These are phyloP conservation scores for Tor tambroides DNA, from an alignment of 2,113 vertebrate species.

Conservation along the genomic window DNA sequence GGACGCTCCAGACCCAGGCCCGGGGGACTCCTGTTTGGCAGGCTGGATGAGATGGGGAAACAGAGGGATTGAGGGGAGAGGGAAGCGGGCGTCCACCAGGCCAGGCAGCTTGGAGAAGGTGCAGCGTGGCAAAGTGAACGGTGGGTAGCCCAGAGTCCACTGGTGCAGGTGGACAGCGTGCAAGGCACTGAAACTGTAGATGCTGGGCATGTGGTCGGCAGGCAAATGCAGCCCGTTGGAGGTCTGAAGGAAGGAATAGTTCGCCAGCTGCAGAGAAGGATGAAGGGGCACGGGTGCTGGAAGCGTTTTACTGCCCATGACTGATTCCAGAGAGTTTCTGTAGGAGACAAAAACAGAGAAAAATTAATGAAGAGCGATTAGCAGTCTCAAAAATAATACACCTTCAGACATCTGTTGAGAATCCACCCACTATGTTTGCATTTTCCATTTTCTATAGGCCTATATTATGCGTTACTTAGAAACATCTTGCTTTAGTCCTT, in stretches of 20 bases:
- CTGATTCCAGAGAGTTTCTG: constrained; percentile 39
- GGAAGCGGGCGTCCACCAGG: constrained; percentile 84
- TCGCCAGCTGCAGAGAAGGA: constrained; percentile 93
- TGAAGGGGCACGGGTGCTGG: constrained; percentile 95
- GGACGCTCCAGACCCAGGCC: constrained; percentile 28
- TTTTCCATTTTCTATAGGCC: not conserved
- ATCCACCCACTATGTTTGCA: not conserved
- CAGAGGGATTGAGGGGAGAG: constrained; percentile 86
- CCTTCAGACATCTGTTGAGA: not conserved
- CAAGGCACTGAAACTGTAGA: constrained; percentile 94
- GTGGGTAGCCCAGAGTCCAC: constrained; percentile 95
- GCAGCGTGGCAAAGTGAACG: constrained; percentile 87
- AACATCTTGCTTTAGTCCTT: constrained; percentile 11
- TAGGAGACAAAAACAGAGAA: constrained; percentile 35
- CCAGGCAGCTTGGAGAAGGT: constrained; percentile 90
- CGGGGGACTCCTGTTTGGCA: constrained; percentile 80
- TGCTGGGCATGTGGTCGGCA: constrained; percentile 88
- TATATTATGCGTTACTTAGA: not conserved
- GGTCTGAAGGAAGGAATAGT: constrained; percentile 95
- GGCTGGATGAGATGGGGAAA: constrained; percentile 91
- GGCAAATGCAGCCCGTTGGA: constrained; percentile 91
- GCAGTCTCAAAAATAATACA: not conserved
- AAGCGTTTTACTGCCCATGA: constrained; percentile 97
- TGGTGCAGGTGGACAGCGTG: constrained; percentile 96
- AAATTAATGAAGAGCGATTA: not conserved